Conservation (phyloP, 1,140 invertebrate species). For the Dreissena polymorpha region DNA sequence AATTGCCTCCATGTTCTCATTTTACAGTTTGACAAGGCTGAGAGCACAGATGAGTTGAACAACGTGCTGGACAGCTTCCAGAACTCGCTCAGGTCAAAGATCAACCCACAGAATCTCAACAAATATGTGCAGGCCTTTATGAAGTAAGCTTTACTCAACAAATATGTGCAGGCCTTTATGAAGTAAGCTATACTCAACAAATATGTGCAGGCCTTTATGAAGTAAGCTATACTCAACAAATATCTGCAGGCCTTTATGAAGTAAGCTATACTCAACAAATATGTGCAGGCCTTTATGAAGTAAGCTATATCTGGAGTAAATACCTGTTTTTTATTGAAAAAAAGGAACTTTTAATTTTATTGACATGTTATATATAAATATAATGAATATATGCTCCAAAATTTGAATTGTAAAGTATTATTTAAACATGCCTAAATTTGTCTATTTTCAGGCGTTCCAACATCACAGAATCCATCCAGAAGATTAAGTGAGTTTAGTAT, state of each 20-base stretch:
- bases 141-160: too few species aligned
- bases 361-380: neutral
- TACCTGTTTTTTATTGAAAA: neutral
- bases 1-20: neutral
- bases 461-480: slow-evolving; percentile 73
- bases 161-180: too few species aligned
- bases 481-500: slow-evolving; percentile 72
- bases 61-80: slow-evolving; percentile 88
- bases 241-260: too few species aligned
- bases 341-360: neutral
- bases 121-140: slow-evolving; percentile 91
- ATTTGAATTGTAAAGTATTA: neutral
- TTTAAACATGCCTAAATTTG: neutral
- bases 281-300: too few species aligned
- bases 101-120: slow-evolving; percentile 92
- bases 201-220: too few species aligned
- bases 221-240: too few species aligned
- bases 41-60: slow-evolving; percentile 85
- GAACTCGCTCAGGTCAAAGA: slow-evolving; percentile 85
- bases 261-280: too few species aligned
- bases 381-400: neutral
- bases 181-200: too few species aligned
- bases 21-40: slow-evolving; percentile 75
- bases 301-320: too few species aligned
- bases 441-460: slow-evolving; percentile 73